Evolutionary conservation across 2,113 vertebrate species (phyloP), one percentile per base, ranked within the genome.

Genomic region (Lophochroa leadbeateri): DNA sequence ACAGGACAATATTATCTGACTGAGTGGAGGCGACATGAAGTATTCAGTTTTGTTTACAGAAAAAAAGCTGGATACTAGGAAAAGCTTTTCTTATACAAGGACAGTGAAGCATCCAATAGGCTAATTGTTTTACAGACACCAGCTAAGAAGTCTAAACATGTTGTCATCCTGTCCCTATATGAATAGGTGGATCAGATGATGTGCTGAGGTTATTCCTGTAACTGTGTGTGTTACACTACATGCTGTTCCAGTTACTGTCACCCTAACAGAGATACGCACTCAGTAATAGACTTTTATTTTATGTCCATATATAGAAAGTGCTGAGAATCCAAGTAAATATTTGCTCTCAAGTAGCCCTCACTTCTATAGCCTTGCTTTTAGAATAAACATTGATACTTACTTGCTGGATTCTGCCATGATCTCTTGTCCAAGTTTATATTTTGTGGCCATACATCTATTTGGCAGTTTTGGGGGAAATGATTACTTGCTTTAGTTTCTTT

Each of bases 281-380:
- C 70, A 69, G 35, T 39, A 87, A 92, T 0, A 78, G 37, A 79
- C 27, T 89, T 58, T 50, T 93, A 79, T 69, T 92, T 89, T 88
- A 76, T 28, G 61, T 77, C 65, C 41, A 70, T 82, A 69, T 46
- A 71, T 19, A 52, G 44, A 76, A 94, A 79, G 13, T 67, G 44
- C 24, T 74, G 58, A 91, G 78, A 92, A 89, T 37, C 63, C 52
- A 76, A 87, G 57, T 84, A 92, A 95, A 80, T 76, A 92, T 87
- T 95, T 94, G 71, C 72, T 79, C 35, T 92, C 44, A 72, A 69
- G 41, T 27, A 77, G 61, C 11, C 10, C 53, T 92, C 10, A 7
- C 61, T 65, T 87, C 69, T 67, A 52, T 46, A 85, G 78, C 28
- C 28, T 52, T 91, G 39, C 57, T 95, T 89, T 95, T 25, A 89